These are phyloP conservation scores for Thera obeliscata DNA, from an alignment of 2,888 invertebrate genomes.

Conservation along the genomic window DNA sequence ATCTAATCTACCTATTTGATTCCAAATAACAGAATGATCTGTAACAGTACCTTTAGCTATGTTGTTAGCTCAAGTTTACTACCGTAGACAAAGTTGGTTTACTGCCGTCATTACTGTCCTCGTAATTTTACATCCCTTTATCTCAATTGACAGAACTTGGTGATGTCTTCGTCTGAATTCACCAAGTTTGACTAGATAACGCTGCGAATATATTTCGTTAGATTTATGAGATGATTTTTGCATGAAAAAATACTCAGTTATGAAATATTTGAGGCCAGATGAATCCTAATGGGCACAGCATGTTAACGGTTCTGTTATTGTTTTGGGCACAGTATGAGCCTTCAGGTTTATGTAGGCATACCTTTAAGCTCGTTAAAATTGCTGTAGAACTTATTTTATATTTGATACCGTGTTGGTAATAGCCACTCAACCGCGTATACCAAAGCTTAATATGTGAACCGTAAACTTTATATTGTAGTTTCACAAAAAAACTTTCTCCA, in stretches of 20 bases:
- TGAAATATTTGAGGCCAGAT: constrained; percentile 38
- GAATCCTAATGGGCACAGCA: constrained; percentile 40
- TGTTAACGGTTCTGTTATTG: constrained; percentile 42
- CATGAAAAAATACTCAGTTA: constrained; percentile 44
- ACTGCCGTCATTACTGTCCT: constrained; percentile 68
- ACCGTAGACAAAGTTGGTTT: constrained; percentile 63
- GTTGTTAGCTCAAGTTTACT: constrained; percentile 61
- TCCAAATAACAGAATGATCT: constrained; percentile 37
- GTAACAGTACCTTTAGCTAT: constrained; percentile 43
- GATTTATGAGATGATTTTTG: constrained; percentile 48
- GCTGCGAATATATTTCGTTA: constrained; percentile 54
- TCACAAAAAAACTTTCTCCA: neutral
- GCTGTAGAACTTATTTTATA: constrained; percentile 33
- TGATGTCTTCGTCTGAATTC: constrained; percentile 68
- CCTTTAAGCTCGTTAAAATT: constrained; percentile 42
- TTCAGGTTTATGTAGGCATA: constrained; percentile 39
- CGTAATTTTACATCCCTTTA: constrained; percentile 79
- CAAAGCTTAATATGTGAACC: constrained; percentile 18
- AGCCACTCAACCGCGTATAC: constrained; percentile 22
- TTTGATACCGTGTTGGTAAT: constrained; percentile 24
- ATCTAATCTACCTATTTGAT: constrained; percentile 18
- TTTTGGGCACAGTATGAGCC: constrained; percentile 37
- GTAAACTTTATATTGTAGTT: constrained; percentile 13
- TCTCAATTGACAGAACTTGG: constrained; percentile 74
- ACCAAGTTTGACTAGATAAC: constrained; percentile 60